Percentiles rank a stretch among this genome's conserved stretches.
Conservation (phyloP, 2,797 vertebrate species). For the Ateles fusciceps region DNA sequence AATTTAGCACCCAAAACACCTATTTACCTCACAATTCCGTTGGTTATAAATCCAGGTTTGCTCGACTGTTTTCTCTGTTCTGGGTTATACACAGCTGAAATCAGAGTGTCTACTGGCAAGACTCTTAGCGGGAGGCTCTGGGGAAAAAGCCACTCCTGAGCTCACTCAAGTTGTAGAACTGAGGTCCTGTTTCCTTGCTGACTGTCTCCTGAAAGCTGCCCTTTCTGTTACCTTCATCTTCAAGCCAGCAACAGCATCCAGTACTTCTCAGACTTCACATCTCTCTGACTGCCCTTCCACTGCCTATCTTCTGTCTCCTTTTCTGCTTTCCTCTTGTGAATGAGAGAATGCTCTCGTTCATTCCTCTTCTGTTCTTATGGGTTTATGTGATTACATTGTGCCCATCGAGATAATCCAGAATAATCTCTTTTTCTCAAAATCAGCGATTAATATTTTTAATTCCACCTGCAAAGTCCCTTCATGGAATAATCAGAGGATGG, state of each 20-base stretch:
- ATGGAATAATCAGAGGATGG: neutral
- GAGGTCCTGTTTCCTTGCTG: neutral
- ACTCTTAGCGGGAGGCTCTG: neutral
- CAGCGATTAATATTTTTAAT: neutral
- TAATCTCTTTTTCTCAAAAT: neutral
- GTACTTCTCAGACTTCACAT: neutral
- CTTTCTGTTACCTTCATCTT: neutral
- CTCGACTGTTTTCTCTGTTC: neutral
- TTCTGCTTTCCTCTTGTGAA: neutral
- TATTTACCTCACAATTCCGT: neutral
- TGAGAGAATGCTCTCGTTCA: too few species aligned
- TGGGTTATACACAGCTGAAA: neutral
- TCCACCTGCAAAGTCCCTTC: neutral
- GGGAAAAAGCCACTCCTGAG: neutral
- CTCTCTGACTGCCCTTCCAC: neutral
- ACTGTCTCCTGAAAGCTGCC: neutral
- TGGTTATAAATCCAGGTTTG: neutral
- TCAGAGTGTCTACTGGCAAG: neutral
- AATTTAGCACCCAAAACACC: neutral
- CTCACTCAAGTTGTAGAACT: neutral
- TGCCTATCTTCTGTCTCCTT: neutral
- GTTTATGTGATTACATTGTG: neutral
- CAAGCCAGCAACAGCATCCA: neutral
- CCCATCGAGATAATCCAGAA: neutral
- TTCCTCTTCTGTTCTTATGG: neutral